Base-by-base conservation (phyloP, 2,797 vertebrate genomes). In the Semotilus atromaculatus region DNA sequence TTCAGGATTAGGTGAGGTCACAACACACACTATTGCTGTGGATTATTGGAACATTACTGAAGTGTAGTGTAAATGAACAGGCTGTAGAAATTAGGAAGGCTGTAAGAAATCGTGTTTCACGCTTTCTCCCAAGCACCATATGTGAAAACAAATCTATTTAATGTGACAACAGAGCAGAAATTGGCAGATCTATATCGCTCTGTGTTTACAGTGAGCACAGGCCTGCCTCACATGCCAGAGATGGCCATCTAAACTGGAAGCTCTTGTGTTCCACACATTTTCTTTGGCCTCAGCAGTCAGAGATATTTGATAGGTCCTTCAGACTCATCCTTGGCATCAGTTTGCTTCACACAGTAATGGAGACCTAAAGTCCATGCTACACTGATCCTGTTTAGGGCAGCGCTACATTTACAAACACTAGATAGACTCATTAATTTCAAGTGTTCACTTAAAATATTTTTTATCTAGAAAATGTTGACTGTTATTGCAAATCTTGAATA, bases 91-190 rank as follows among this genome's bases (percentile, higher is more conserved):
- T 68, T 13, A 38, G 66, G 55, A 79, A 73, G 43, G 31, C 67
- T 73, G 18, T n/a, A 38, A 70, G 74, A 84, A 78, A 78, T 78
- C 34, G 1, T 19, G 68, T 82, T 82, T 74, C 34, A 67, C 34
- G 23, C 74, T 55, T 74, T 82, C 11, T 45, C 26, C 23, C 11
- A 2, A 58, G 43, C 45, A 18, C 64, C 73, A 43, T 51, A 83
- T 78, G 29, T 60, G 62, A 79, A 70, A 84, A 71, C 75, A 84
- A 84, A 71, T 78, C 36, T 60, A 53, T 80, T 79, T 85, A 85
- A 72, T 64, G 40, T 73, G 53, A 72, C 76, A 80, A 73, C 67
- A 85, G 48, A 55, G 76, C 31, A 51, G 43, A 80, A 64, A 72
- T 71, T 34, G 64, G 23, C 76, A 84, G 83, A 84, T 84, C 14